Evolutionary conservation across 2,888 invertebrate genomes (phyloP).

Genomic region (Hylaea fasciaria): DNA sequence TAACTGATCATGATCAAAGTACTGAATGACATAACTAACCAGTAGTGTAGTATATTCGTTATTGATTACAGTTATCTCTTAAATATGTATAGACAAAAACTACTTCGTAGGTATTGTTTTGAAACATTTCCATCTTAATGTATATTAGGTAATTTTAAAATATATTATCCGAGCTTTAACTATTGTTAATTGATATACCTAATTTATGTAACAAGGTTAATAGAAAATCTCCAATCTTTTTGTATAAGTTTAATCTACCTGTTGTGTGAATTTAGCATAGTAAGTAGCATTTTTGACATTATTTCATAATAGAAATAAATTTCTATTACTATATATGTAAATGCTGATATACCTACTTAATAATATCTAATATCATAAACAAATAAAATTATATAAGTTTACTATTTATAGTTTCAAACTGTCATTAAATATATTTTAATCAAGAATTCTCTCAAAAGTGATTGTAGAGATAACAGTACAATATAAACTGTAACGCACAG

Average conservation of each 20-base stretch:
- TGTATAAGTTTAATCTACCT: slow-evolving; percentile 16
- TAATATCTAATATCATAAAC: background rate
- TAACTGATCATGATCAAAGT: slow-evolving; percentile 83
- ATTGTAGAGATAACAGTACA: slow-evolving; percentile 73
- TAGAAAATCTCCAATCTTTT: slow-evolving; percentile 25
- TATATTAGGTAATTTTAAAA: slow-evolving; percentile 32
- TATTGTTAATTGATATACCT: slow-evolving; percentile 42
- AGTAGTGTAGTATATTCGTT: slow-evolving; percentile 52
- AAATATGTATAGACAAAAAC: slow-evolving; percentile 39
- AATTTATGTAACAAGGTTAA: slow-evolving; percentile 29
- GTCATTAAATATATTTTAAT: slow-evolving; percentile 23
- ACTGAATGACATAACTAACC: slow-evolving; percentile 80
- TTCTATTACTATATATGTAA: slow-evolving; percentile 14
- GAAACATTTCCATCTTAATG: slow-evolving; percentile 64
- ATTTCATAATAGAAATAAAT: slow-evolving; percentile 21
- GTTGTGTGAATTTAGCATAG: slow-evolving; percentile 17
- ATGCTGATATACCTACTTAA: slow-evolving; percentile 8
- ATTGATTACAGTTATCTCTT: slow-evolving; percentile 34
- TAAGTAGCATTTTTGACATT: slow-evolving; percentile 18
- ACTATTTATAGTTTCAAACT: slow-evolving; percentile 12
- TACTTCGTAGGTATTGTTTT: slow-evolving; percentile 52
- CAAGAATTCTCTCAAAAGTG: slow-evolving; percentile 56
- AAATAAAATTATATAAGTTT: slow-evolving; percentile 14
- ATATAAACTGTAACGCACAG: slow-evolving; percentile 54
- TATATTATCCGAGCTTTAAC: slow-evolving; percentile 54